These are phyloP conservation scores for Odontesthes bonariensis DNA, from an alignment of 2,113 vertebrate species.

Conservation along the genomic window DNA sequence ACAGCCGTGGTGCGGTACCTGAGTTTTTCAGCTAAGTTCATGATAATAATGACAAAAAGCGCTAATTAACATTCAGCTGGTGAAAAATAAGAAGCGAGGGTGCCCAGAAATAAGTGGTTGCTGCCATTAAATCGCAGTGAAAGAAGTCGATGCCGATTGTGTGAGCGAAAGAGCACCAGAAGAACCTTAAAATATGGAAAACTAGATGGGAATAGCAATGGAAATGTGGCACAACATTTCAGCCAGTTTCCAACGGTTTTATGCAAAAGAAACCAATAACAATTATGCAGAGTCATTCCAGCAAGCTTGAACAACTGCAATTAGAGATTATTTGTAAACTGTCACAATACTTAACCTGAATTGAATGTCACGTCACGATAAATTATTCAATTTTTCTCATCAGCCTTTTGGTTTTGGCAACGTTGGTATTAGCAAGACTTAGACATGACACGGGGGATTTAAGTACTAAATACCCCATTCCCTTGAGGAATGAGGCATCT, in stretches of 20 bases:
- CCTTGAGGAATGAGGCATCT: not conserved
- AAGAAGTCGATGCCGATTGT: not conserved
- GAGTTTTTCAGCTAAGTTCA: not conserved
- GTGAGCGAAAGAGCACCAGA: not conserved
- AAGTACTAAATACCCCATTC: not conserved
- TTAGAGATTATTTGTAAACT: not conserved
- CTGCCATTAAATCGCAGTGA: not conserved
- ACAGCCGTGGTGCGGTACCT: not conserved
- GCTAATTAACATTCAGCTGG: not conserved
- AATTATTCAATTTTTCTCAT: conserved; percentile 13
- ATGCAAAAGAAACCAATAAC: not conserved
- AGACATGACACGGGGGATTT: conserved; percentile 11
- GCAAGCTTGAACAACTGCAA: not conserved
- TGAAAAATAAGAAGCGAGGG: not conserved
- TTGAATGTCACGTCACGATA: conserved; percentile 11
- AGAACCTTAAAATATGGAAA: not conserved
- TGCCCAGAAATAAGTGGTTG: not conserved
- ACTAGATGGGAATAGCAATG: not conserved
- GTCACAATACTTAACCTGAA: conserved; percentile 28
- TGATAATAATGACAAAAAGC: not conserved
- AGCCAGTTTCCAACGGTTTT: not conserved
- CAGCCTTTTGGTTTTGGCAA: not conserved
- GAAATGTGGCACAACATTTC: not conserved
- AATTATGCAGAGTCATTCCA: conserved; percentile 1
- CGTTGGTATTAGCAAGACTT: conserved; percentile 1